Conservation (phyloP, 2,888 invertebrate genomes). For the Eupithecia subumbrata region DNA sequence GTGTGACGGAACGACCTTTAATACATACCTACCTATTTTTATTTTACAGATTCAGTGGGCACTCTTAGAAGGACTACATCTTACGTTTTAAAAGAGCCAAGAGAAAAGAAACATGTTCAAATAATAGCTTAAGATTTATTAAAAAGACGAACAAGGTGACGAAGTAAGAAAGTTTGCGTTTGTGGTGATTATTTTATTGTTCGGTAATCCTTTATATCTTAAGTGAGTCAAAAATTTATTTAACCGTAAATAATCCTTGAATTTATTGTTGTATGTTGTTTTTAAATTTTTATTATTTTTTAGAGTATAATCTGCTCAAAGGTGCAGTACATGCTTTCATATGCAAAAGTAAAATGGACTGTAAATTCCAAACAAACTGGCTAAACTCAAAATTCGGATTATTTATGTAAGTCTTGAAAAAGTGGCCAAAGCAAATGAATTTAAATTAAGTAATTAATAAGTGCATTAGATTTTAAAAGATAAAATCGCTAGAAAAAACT, state of each 20-base stretch:
- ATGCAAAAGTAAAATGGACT: background rate
- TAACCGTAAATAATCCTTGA: background rate
- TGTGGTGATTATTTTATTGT: background rate
- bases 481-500: conserved; percentile 41
- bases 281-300: background rate
- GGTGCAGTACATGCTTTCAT: background rate
- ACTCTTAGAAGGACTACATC: conserved; percentile 73
- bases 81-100: conserved; percentile 73
- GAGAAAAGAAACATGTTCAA: conserved; percentile 77
- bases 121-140: conserved; percentile 65
- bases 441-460: conserved; percentile 21
- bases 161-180: background rate
- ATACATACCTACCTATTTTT: background rate
- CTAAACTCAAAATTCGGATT: background rate
- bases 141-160: background rate
- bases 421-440: conserved; percentile 28
- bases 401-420: background rate
- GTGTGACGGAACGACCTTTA: background rate
- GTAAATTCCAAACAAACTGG: background rate
- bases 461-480: conserved; percentile 23
- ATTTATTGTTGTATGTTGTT: background rate
- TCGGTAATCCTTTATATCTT: background rate
- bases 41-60: conserved; percentile 56
- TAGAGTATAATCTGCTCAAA: background rate
- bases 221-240: background rate